Evolutionary conservation across 2,797 vertebrate species (phyloP).

Genomic region (Lophius americanus): DNA sequence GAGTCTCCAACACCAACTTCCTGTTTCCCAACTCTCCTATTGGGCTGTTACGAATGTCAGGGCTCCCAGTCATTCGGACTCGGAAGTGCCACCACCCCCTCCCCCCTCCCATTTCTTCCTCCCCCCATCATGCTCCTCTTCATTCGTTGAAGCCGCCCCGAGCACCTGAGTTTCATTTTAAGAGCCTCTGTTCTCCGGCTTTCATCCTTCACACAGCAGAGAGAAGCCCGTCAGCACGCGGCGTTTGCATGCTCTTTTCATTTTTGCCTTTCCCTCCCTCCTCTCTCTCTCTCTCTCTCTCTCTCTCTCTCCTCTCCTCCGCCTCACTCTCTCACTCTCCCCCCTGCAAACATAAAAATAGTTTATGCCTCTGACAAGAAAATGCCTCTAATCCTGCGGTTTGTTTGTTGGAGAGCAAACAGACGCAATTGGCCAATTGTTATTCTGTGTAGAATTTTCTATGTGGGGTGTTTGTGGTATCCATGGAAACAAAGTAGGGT

Average conservation of each 20-base stretch:
- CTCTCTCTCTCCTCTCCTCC: not conserved
- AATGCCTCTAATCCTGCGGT: slow-evolving; percentile 83
- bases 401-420: slow-evolving; percentile 83
- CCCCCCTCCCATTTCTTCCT: slow-evolving; percentile 28
- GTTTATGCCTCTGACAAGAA: slow-evolving; percentile 83
- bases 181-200: slow-evolving; percentile 58
- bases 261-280: slow-evolving; percentile 55
- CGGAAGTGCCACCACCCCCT: slow-evolving; percentile 52
- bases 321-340: slow-evolving; percentile 12
- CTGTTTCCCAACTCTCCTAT: slow-evolving; percentile 40
- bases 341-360: slow-evolving; percentile 79
- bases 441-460: slow-evolving; percentile 83
- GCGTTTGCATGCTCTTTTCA: slow-evolving; percentile 82
- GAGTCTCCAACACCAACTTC: not conserved
- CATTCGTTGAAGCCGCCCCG: slow-evolving; percentile 64
- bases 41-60: slow-evolving; percentile 64
- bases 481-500: slow-evolving; percentile 83
- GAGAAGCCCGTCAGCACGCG: slow-evolving; percentile 72
- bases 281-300: not conserved
- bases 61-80: slow-evolving; percentile 64
- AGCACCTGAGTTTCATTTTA: slow-evolving; percentile 67
- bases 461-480: slow-evolving; percentile 84
- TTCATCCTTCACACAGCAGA: slow-evolving; percentile 64
- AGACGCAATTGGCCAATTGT: slow-evolving; percentile 82
- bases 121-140: slow-evolving; percentile 62